Evolutionary conservation across 2,113 vertebrate species (phyloP), one percentile per base, ranked within the genome.

Genomic region (Ciconia boyciana): DNA sequence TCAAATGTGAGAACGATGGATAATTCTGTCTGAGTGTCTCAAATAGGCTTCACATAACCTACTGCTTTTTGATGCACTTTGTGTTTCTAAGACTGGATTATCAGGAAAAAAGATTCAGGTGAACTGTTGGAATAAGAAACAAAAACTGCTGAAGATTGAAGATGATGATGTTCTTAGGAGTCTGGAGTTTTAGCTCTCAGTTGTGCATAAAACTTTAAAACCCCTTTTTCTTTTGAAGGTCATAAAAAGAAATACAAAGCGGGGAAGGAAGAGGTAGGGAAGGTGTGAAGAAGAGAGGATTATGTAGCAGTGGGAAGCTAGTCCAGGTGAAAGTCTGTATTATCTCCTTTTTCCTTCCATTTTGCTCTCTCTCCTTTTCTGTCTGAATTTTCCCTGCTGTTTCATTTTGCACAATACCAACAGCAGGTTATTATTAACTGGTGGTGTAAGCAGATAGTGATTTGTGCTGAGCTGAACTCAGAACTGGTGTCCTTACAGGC

Each of bases 391-490:
- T 55, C 7, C 60, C 39, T 60, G 43, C 82, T 85, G 41, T 58
- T 94, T 80, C 14, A 3, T 65, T 86, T 58, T 66, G 72, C 25
- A 39, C 43, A 66, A 25, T 64, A 54, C 39, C 46, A 64, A 16
- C 32, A 55, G 48, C n/a, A 81, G 55, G 39, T 90, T 93, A 22
- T 78, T 90, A 93, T 71, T 78, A 95, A 93, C 51, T 84, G 26
- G 24, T 82, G 26, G 24, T 65, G 51, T 83, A 87, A 96, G 90
- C 86, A 96, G 83, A 68, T 22, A 94, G 84, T 72, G 66, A 46
- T 88, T 91, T 93, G 49, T 78, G 88, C 68, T 66, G 76, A 93
- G 64, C 46, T 91, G 80, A 96, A 64, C 86, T 92, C 60, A 89
- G 24, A 68, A 69, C 44, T 82, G 65, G 32, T 93, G 83, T 91